Base-by-base conservation (phyloP, 2,113 vertebrate genomes). In the Ptychochromis oligacanthus region DNA sequence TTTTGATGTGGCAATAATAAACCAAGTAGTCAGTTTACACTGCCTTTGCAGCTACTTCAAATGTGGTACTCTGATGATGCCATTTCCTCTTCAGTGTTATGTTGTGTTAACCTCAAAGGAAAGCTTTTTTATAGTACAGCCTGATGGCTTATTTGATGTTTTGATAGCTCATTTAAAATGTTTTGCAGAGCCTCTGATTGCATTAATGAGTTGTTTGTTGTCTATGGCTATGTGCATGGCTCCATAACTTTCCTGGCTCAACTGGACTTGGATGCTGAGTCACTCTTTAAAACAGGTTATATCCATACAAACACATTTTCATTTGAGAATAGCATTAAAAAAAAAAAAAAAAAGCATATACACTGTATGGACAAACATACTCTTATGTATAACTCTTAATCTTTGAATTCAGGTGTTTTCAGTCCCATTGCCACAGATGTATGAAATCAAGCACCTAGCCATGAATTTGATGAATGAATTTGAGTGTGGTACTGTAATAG, bases 1-100 rank as follows among this genome's bases (percentile, higher is more conserved):
- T 52, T 72, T 72, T 72, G 31, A 72, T 31, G 43, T 72, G 43
- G 65, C 52, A 72, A 72, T 79, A 75, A 82, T 46, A 76, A 57
- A 26, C 52, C 13, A 46, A 77, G 34, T 22, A 49, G 49, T 49
- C 36, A 36, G 74, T 67, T 78, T 64, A 26, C 13, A 43, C 5
- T 9, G 15, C 49, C 22, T 7, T 6, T 46, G 10, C 38, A 75
- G 64, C 80, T 58, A 75, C 22, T 75, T 67, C 67, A 78, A 67
- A 40, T 15, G 36, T 49, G n/a, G 55, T 7, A 58, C 26, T 31
- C 17, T 7, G 24, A 38, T 7, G 24, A 38, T 81, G n/a, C 62
- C 61, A 81, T 62, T 78, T 78, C 58, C 64, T 74, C 31, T 31
- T 76, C 12, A 31, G n/a, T 11, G 6, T 70, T 70, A 43, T 52